Percentiles rank a stretch among this genome's conserved stretches.
Evolutionary conservation across 2,113 vertebrate genomes (phyloP).

Genomic region (Uropsilus gracilis): DNA sequence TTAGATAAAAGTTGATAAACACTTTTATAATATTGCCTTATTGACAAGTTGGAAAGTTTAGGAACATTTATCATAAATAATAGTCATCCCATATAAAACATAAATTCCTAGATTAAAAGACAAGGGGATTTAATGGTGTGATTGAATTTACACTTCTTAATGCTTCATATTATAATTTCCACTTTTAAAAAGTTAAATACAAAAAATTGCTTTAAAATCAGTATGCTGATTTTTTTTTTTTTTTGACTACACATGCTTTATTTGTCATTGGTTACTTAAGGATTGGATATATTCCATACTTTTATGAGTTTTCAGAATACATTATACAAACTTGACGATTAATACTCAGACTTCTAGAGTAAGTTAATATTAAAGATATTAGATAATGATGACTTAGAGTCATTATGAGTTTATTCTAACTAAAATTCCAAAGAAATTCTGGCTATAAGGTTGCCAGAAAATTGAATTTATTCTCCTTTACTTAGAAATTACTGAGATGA

Average conservation of each 20-base stretch:
- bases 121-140: slow-evolving; percentile 24
- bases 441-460: background rate
- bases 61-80: slow-evolving; percentile 10
- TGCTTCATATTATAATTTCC: background rate
- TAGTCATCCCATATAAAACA: slow-evolving; percentile 9
- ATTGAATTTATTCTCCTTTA: background rate
- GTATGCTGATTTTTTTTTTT: background rate
- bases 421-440: background rate
- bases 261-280: background rate
- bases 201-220: background rate
- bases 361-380: slow-evolving; percentile 13
- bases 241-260: background rate
- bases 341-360: background rate
- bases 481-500: background rate
- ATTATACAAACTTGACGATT: background rate
- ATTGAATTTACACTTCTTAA: slow-evolving; percentile 36
- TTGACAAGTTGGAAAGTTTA: background rate
- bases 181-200: slow-evolving; percentile 40
- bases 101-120: slow-evolving; percentile 7
- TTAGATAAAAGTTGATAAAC: slow-evolving; percentile 23
- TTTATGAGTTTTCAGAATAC: background rate
- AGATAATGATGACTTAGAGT: background rate
- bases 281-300: background rate
- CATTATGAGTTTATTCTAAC: background rate
- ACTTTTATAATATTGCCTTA: slow-evolving; percentile 44